Conservation (phyloP, 2,113 vertebrate species). For the Syrrhaptes paradoxus region DNA sequence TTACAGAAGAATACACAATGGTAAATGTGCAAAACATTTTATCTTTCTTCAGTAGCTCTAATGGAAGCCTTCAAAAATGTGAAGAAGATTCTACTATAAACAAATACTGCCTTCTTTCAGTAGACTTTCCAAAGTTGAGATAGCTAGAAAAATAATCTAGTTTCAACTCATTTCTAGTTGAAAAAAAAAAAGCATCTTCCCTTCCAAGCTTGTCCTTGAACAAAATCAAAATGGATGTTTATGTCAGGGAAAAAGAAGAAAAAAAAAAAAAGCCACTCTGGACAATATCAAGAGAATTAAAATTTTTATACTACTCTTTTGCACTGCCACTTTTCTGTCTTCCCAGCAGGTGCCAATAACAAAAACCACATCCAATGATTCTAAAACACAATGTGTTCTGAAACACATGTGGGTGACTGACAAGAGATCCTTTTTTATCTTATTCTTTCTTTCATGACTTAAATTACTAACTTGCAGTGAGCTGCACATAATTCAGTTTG, state of each 20-base stretch:
- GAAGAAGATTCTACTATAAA: neutral
- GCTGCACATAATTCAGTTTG: neutral
- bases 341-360: neutral
- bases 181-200: neutral
- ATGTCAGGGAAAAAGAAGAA: neutral
- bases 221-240: constrained; percentile 51
- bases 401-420: neutral
- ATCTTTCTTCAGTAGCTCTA: constrained; percentile 16
- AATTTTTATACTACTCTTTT: neutral
- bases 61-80: neutral
- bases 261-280: neutral
- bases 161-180: neutral
- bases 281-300: neutral
- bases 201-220: neutral
- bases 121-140: neutral
- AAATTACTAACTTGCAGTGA: neutral
- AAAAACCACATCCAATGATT: neutral
- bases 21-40: constrained; percentile 22
- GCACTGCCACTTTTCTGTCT: neutral
- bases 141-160: neutral
- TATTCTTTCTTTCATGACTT: neutral
- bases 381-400: neutral
- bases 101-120: neutral
- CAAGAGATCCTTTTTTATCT: neutral
- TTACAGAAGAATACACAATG: constrained; percentile 40